Evolutionary conservation across 1,140 invertebrate genomes (phyloP), one percentile per base, ranked within the genome.

Genomic region (Sarcophaga peregrina): DNA sequence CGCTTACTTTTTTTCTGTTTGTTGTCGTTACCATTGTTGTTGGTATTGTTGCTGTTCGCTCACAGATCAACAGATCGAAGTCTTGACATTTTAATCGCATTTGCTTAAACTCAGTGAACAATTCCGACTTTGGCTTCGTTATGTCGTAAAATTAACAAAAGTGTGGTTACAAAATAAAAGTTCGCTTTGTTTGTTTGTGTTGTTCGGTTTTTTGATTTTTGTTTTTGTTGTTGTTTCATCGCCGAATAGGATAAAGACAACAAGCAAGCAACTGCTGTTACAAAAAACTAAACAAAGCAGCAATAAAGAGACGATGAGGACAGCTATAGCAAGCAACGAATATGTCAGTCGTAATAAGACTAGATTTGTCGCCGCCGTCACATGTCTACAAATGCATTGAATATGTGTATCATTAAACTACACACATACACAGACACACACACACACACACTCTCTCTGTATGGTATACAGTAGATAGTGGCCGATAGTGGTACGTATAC

Each of bases 51-150:
- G 17, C 8, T 37, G 10, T 68, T 68, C 62, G 62, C 17, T 17
- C 62, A 20, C 62, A 68, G 62, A 68, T 68, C 62, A 68, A 37
- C 62, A 68, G 62, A 68, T 82, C 84, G 84, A 83, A 85, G 83
- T 85, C 83, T 85, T 89, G 88, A 89, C 88, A 89, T 89, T 89
- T 89, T 89, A 89, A 89, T 89, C 88, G 88, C 87, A 89, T 89
- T 89, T 89, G 87, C 88, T 87, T 85, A 89, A 87, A 89, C 87
- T 87, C 88, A 89, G 74, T 89, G 88, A 89, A 85, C 88, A 89
- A 87, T 89, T 88, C 87, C 48, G 82, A 84, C 80, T n/a, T n/a
- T 58, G 68, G 9, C 85, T 82, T 81, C 78, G 75, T 78, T 52
- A 78, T 47, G 25, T 52, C 75, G 25, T 75, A 50, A 52, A 47